These are phyloP conservation scores for Pogonus chalceus DNA, from an alignment of 1,140 invertebrate species.

Conservation along the genomic window DNA sequence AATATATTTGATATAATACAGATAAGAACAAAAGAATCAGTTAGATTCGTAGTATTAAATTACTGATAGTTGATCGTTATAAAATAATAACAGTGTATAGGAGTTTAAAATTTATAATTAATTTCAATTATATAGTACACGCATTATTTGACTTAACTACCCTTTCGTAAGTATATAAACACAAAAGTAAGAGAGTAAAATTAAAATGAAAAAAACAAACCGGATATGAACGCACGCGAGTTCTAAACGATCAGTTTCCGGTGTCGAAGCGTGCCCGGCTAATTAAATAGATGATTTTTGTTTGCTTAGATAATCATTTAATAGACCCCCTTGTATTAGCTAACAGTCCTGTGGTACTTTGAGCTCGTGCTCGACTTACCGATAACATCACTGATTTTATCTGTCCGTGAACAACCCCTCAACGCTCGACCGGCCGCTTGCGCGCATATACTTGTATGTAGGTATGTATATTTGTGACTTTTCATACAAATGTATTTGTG, in stretches of 20 bases:
- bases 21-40: no score
- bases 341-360: constrained; percentile 17
- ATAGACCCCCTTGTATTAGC: constrained; percentile 29
- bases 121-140: no score
- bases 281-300: constrained; percentile 39
- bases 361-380: background rate
- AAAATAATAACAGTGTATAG: no score
- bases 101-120: no score
- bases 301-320: constrained; percentile 40
- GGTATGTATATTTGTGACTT: background rate
- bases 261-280: constrained; percentile 27
- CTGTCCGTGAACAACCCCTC: background rate
- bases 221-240: constrained; percentile 23
- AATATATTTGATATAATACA: no score
- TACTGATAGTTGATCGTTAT: no score
- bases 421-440: background rate
- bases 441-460: background rate
- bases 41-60: no score
- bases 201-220: background rate
- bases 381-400: background rate
- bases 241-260: constrained; percentile 30
- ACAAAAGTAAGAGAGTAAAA: no score
- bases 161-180: no score
- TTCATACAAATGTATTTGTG: no score
- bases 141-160: no score